Evolutionary conservation across 2,888 invertebrate species (phyloP).

Genomic region (Gandaritis pyraliata): DNA sequence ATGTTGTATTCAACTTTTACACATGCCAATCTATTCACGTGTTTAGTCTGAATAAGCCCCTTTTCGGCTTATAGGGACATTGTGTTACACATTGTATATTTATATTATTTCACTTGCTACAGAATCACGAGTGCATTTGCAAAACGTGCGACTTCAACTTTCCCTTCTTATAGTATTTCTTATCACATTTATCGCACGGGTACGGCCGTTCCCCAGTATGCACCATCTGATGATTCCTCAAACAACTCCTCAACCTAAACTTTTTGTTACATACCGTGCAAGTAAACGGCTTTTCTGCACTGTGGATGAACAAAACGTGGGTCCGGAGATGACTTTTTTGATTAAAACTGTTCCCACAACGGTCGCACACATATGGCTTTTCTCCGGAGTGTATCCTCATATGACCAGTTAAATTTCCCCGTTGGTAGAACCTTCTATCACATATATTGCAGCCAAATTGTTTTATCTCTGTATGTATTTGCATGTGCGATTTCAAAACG

Average conservation of each 20-base stretch:
- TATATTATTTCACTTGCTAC: background rate
- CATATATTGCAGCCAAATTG: constrained; percentile 10
- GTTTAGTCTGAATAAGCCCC: too few species aligned
- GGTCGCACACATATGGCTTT: constrained; percentile 26
- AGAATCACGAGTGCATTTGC: constrained; percentile 20
- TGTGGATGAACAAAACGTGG: constrained; percentile 39
- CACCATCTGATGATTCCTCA: constrained; percentile 21
- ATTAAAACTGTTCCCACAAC: constrained; percentile 25
- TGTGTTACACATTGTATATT: too few species aligned
- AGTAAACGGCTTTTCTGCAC: constrained; percentile 20
- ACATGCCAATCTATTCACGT: too few species aligned
- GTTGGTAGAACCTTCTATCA: constrained; percentile 18
- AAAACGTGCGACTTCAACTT: constrained; percentile 17
- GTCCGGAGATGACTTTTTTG: constrained; percentile 25
- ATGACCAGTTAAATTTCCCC: constrained; percentile 19
- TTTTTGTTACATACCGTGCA: constrained; percentile 13
- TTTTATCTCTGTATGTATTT: constrained; percentile 22
- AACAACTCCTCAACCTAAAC: constrained; percentile 31
- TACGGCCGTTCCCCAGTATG: constrained; percentile 19
- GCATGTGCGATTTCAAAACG: constrained; percentile 22
- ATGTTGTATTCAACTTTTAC: too few species aligned
- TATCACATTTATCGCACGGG: constrained; percentile 18
- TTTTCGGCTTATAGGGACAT: too few species aligned
- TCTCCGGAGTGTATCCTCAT: constrained; percentile 18
- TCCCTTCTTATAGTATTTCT: constrained; percentile 20